Evolutionary conservation across 1,140 invertebrate species (phyloP), one percentile per base, ranked within the genome.

Genomic region (Brachionus rubens): DNA sequence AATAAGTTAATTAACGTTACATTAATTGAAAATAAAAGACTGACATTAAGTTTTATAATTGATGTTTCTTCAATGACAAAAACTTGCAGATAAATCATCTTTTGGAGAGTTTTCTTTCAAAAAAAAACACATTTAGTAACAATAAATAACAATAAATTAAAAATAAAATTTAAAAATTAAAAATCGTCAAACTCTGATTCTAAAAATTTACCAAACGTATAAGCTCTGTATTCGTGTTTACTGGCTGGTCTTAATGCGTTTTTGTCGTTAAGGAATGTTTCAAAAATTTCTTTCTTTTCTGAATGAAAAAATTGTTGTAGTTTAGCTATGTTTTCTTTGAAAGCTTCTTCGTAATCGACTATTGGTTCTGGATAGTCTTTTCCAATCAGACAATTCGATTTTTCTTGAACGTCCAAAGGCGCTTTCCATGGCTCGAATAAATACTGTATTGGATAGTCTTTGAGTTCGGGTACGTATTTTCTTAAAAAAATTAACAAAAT

Each of bases 371-470:
- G 86, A 78, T 87, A 87, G 79, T 87, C 85, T 75, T 81, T 78
- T 1, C 86, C 84, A 54, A 87, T 81, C 28, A 86, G 79, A 78
- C 86, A 87, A 10, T 82, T 81, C 5, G 81, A 82, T 48, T 82
- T 80, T 67, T 84, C 79, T 78, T 86, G 85, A 6, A 86, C 78
- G 19, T 79, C 78, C 10, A 79, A 59, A 3, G 86, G 85, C 16
- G 86, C 85, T 78, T 84, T 85, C 86, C 86, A 87, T 0, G 86
- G 86, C 76, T 86, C 83, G 81, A 85, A 87, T 47, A 87, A 79
- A 70, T 85, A 86, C 76, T 83, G 81, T 28, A 83, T 48, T 19
- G 85, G 83, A 79, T 84, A 82, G 26, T 83, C 80, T 70, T 82
- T 83, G 48, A 87, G 76, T 33, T 83, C 82, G 21, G 85, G 84